Conservation (phyloP, 1,140 invertebrate genomes). For the Sitobion miscanthi region DNA sequence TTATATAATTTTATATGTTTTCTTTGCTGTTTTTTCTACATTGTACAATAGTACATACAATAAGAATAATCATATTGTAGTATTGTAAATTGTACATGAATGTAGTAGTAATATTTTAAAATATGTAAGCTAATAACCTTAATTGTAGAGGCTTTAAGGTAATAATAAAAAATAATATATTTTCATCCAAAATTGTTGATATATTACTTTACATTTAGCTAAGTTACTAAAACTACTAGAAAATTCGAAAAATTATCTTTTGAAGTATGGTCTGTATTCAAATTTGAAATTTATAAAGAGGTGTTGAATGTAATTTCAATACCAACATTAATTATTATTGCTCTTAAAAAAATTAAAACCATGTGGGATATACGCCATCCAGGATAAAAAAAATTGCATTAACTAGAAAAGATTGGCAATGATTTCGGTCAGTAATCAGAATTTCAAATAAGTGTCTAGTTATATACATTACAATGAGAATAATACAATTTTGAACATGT, state of each 20-base stretch:
- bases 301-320: not conserved
- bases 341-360: not conserved
- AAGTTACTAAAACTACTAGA: not conserved
- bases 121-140: too few species aligned
- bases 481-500: not conserved
- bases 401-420: not conserved
- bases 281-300: not conserved
- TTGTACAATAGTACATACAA: too few species aligned
- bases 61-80: too few species aligned
- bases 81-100: too few species aligned
- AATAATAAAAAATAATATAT: too few species aligned
- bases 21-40: too few species aligned
- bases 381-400: not conserved
- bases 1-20: too few species aligned
- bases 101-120: too few species aligned
- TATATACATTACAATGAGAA: not conserved
- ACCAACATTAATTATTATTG: not conserved
- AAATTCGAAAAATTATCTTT: not conserved
- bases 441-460: not conserved
- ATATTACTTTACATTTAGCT: not conserved
- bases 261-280: not conserved
- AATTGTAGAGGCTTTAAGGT: too few species aligned
- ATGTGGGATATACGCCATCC: not conserved
- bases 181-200: too few species aligned
- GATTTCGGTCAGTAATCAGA: not conserved